A percentile compares a stretch with the other conserved stretches of the same genome.
Evolutionary conservation across 1,140 invertebrate species (phyloP).

Genomic region (Stegodyphus dumicola): DNA sequence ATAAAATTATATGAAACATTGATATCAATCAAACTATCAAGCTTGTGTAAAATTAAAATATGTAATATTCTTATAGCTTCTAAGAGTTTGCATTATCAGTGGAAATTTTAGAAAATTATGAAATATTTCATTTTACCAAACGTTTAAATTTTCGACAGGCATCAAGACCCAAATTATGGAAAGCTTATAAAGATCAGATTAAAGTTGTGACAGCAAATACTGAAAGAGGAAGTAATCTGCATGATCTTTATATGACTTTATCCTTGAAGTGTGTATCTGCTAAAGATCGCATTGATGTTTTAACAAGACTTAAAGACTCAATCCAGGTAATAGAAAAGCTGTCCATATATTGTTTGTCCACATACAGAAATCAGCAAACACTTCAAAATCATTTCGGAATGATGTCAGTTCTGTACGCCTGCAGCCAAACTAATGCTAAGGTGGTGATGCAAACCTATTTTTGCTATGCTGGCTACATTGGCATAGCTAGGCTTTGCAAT

Average conservation of each 20-base stretch:
- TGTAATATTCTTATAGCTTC: too few species aligned
- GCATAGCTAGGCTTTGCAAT: too few species aligned
- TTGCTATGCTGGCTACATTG: too few species aligned
- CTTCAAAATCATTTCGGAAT: neutral
- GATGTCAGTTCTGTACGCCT: neutral
- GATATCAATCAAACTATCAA: neutral
- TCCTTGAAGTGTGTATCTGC: constrained; percentile 28
- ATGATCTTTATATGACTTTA: constrained; percentile 41
- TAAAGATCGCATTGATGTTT: constrained; percentile 34
- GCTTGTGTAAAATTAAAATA: neutral
- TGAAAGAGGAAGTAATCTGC: constrained; percentile 11
- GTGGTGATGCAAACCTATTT: neutral
- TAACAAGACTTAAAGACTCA: constrained; percentile 30
- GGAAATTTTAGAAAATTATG: neutral
- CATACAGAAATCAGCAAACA: too few species aligned
- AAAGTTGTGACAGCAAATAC: constrained; percentile 42
- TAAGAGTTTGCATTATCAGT: neutral
- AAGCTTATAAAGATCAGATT: neutral
- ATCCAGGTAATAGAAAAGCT: constrained; percentile 15
- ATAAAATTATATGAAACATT: neutral
- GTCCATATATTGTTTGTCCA: too few species aligned
- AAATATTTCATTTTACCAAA: neutral
- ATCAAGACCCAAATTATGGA: constrained; percentile 47
- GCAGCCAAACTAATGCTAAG: neutral
- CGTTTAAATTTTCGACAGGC: constrained; percentile 17